phyloP scores from a whole-genome alignment of 2,113 vertebrate genomes.

The Pseudopodoces humilis region DNA sequence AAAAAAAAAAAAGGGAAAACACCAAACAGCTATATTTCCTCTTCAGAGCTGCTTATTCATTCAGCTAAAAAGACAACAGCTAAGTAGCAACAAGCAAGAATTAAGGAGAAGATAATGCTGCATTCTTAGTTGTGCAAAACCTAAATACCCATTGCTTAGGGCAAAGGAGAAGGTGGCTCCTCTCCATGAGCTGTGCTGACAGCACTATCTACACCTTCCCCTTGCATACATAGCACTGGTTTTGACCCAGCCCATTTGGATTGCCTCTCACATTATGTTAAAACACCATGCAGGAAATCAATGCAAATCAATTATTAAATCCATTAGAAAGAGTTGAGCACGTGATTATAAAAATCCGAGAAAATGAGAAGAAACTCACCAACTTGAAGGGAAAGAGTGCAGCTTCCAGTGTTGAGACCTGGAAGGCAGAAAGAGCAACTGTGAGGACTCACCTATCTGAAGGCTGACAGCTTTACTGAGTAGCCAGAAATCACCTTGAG shows the following conservation, averaged over 20 bases:
- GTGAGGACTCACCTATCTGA: not conserved
- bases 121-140: not conserved
- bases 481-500: not conserved
- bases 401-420: not conserved
- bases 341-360: not conserved
- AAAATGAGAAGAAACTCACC: not conserved
- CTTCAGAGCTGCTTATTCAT: not conserved
- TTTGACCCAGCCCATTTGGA: not conserved
- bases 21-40: not conserved
- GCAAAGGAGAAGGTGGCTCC: not conserved
- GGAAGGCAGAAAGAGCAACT: not conserved
- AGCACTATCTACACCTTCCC: not conserved
- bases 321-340: not conserved
- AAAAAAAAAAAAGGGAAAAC: not conserved
- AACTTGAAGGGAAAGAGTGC: rapidly evolving
- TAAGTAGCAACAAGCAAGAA: not conserved
- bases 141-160: not conserved
- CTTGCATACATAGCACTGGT: not conserved
- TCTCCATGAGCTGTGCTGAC: not conserved
- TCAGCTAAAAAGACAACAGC: not conserved
- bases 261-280: not conserved
- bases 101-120: not conserved
- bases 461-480: not conserved
- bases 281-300: not conserved
- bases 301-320: not conserved